Evolutionary conservation across 2,113 vertebrate genomes (phyloP), one percentile per base, ranked within the genome.

Genomic region (Pandion haliaetus): DNA sequence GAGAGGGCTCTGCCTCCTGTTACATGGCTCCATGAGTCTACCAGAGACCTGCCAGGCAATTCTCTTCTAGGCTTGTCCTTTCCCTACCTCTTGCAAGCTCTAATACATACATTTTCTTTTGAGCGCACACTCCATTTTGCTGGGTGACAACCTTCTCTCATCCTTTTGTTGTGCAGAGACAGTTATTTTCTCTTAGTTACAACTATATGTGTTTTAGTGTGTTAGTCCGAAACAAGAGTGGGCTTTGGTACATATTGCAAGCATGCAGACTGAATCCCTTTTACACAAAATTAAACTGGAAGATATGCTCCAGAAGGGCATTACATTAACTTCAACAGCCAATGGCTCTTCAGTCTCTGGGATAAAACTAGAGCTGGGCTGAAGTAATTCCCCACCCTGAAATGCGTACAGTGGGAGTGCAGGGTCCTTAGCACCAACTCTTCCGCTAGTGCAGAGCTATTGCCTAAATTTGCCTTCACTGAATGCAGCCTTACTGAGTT

Each of bases 341-440:
- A 55, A 19, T 12, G 28, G 26, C 24, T 52, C 49, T 74, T 47
- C 59, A 63, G 44, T 12, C 14, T 49, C n/a, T 40, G n/a, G 9
- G 14, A 47, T 34, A 78, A 88, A 18, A 18, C 40, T 50, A 79
- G 54, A 69, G 21, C 58, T 52, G 49, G 10, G 74, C 26, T 42
- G 40, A 50, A 80, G 25, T 17, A 91, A 29, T 32, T 66, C 17
- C 21, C 25, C 14, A 13, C 17, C 15, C 45, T 58, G 31, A 70
- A 73, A 57, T 26, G 10, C 1, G 0, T 2, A 5, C 4, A 20
- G 8, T 13, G 17, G 52, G 34, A 87, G 20, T 2, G 1, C 40
- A 82, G 40, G 18, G 25, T 40, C 40, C 58, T 61, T 29, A 29
- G 12, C 29, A 59, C 3, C 23, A 57, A 3, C 17, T 42, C 5